phyloP scores from a whole-genome alignment of 2,113 vertebrate genomes.

The Notarius lentiginosus region DNA sequence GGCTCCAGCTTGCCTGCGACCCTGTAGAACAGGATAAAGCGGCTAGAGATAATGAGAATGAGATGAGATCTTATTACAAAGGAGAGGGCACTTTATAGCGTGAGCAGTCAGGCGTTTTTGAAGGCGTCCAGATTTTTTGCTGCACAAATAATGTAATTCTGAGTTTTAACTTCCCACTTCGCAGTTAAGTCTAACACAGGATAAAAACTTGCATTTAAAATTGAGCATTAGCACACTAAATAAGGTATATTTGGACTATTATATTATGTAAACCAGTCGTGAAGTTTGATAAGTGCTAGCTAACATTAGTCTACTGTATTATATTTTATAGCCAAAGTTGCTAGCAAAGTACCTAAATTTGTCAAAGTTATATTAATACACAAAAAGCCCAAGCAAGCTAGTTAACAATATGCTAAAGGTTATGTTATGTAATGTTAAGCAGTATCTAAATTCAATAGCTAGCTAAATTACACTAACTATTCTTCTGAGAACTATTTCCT shows the following conservation, averaged over 20 bases:
- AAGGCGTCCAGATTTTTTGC: background rate
- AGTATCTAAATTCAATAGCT: background rate
- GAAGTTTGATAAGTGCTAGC: background rate
- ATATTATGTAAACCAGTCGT: background rate
- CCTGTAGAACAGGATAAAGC: too few relatives aligned
- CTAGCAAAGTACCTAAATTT: background rate
- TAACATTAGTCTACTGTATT: background rate
- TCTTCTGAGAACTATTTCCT: background rate
- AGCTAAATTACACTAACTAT: background rate
- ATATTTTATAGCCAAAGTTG: background rate
- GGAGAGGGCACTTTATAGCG: background rate
- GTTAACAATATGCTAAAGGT: background rate
- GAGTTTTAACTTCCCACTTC: background rate
- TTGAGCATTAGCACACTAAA: background rate
- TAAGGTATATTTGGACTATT: background rate
- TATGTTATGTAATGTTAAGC: background rate
- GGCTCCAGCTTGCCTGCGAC: too few relatives aligned
- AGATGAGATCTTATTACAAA: background rate
- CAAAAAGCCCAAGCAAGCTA: background rate
- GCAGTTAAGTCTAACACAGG: background rate
- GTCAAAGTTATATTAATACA: background rate
- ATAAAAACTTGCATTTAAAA: background rate
- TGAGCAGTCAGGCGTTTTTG: background rate
- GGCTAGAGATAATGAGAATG: too few relatives aligned
- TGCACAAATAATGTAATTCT: too few relatives aligned